Evolutionary conservation across 2,113 vertebrate species (phyloP), one percentile per base, ranked within the genome.

Genomic region (Cygnus buccinator): DNA sequence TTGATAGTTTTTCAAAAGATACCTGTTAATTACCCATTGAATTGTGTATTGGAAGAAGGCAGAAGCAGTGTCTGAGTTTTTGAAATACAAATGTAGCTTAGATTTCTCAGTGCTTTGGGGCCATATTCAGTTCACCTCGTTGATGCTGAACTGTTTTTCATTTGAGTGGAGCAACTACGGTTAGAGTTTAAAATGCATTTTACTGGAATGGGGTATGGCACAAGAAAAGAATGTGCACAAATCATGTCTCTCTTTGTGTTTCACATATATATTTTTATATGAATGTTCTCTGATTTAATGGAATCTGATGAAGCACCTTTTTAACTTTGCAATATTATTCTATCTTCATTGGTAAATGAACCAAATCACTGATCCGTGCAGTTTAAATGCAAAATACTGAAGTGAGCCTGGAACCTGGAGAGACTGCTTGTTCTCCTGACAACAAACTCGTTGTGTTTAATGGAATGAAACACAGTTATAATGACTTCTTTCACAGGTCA

Each of bases 371-470:
- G 98, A 98, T 98, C 97, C 97, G 0, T 98, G 96, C 95, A 93
- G 97, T 98, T 98, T 95, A 97, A 98, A 98, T 98, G 97, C 96
- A 96, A 93, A 98, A 97, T 98, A 95, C 97, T 94, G 96, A 97
- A 97, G 97, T 97, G 98, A 98, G 95, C 96, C 95, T 15, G 80
- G 93, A 97, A 98, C 96, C 96, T 63, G 9, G 97, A 97, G 97
- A 98, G 97, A 92, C 87, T 43, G 94, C 97, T 94, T 98, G 97
- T 98, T 98, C 97, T 98, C 96, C 87, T 98, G 97, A 98, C 98
- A 98, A 94, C 98, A 97, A 97, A 97, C 98, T 97, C 93, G 98
- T 98, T 98, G 97, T 98, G 98, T 97, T 98, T 98, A 98, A 98
- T 98, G 98, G 97, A 97, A 98, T 97, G 98, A 98, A 98, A 98